A percentile compares a stretch with the other conserved stretches of the same genome.
Evolutionary conservation across 2,113 vertebrate genomes (phyloP).

Genomic region (Agelaius tricolor): DNA sequence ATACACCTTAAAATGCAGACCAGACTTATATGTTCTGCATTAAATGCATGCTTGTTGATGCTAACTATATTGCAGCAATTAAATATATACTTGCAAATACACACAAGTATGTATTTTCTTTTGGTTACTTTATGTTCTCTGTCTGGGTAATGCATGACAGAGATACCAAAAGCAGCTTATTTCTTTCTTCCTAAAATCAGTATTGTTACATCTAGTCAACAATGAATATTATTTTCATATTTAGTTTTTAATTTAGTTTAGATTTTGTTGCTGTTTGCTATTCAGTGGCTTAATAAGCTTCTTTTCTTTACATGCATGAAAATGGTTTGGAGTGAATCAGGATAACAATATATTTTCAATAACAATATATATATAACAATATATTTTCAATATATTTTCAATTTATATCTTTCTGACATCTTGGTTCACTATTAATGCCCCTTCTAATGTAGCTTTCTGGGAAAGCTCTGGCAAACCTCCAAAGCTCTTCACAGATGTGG

Average conservation of each 20-base stretch:
- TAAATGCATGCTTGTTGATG: background rate
- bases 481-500: background rate
- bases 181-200: background rate
- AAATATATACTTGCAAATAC: background rate
- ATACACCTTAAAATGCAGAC: background rate
- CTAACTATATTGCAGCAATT: background rate
- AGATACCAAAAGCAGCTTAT: background rate
- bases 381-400: background rate
- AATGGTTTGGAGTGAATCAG: background rate
- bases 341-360: background rate
- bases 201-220: background rate
- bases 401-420: background rate
- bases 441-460: background rate
- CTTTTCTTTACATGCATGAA: background rate
- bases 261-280: background rate
- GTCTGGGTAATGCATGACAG: background rate
- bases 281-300: background rate
- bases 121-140: background rate
- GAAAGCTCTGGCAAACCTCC: background rate
- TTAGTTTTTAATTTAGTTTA: background rate
- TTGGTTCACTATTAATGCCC: background rate
- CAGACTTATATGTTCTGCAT: background rate
- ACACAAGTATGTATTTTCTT: background rate
- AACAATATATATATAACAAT: too few species aligned
- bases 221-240: background rate